These are phyloP conservation scores for Leucoma salicis DNA, from an alignment of 2,888 invertebrate genomes.

Conservation along the genomic window DNA sequence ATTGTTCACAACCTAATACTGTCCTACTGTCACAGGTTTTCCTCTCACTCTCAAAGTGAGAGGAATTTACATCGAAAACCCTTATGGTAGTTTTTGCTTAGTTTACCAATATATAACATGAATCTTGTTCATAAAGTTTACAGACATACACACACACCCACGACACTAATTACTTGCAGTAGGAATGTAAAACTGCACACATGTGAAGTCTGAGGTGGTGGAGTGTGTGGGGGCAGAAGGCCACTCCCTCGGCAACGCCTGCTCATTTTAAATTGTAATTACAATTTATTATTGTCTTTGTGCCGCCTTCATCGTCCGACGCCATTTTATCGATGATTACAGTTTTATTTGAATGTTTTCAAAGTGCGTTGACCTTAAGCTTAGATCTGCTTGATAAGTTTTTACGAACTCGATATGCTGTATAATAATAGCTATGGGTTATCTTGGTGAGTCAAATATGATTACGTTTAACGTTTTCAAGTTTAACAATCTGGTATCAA, in stretches of 20 bases:
- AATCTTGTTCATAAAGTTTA: slow-evolving; percentile 28
- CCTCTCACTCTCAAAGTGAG: no score
- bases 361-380: slow-evolving; percentile 10
- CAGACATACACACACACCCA: slow-evolving; percentile 45
- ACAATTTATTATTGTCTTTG: slow-evolving; percentile 82
- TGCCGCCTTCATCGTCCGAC: slow-evolving; percentile 74
- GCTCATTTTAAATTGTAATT: slow-evolving; percentile 83
- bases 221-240: slow-evolving; percentile 62
- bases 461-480: slow-evolving; percentile 25
- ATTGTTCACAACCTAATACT: no score
- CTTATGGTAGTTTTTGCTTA: not conserved
- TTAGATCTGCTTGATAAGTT: no score
- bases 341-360: slow-evolving; percentile 43
- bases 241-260: slow-evolving; percentile 77
- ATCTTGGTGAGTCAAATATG: slow-evolving; percentile 2
- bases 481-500: slow-evolving; percentile 33
- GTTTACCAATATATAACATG: slow-evolving; percentile 28
- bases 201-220: slow-evolving; percentile 60
- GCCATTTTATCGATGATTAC: slow-evolving; percentile 76
- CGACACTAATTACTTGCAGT: slow-evolving; percentile 59
- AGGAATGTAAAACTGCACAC: slow-evolving; percentile 67
- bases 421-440: not conserved
- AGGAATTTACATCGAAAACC: not conserved
- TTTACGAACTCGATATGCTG: not conserved
- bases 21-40: no score